Base-by-base conservation (phyloP, 2,797 vertebrate species). In the Brotula barbata region DNA sequence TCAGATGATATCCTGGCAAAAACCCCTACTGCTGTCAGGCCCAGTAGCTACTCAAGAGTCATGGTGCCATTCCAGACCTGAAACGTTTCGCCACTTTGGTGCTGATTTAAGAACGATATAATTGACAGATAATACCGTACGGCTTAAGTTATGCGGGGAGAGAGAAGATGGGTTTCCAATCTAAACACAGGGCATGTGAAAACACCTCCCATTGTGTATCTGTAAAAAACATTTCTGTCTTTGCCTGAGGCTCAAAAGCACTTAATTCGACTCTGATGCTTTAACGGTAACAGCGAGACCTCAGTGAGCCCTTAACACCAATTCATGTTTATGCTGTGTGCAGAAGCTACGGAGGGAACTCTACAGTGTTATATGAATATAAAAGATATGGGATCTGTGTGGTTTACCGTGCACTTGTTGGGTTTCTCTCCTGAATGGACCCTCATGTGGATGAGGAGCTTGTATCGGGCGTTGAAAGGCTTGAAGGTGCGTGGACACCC, bases 361-460 rank as follows among this genome's bases (percentile, higher is more conserved):
- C 3, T 61, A 17, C 39, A 23, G 33, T 36, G 19, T 44, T 3
- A 3, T 14, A 43, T 12, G 31, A 42, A 42, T 28, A 22, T 6
- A 49, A 50, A 58, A 10, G 6, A 40, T n/a, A n/a, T 4, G 25
- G 14, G 65, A 19, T 22, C 14, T 58, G 20, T 16, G n/a, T 72
- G 53, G 13, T 69, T 64, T 89, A 99, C 97, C 88, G 92, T 95
- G 88, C 97, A 99, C 83, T 96, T 98, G 91, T 99, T 98, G 7
- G 97, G 97, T 85, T 97, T 99, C 90, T 98, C 97, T 73, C 97
- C 97, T 0, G 97, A 98, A 84, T 99, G 97, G 73, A 99, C 93
- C 87, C 97, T 92, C 97, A 99, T 99, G 84, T 99, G 97, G 88
- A 98, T 99, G 9, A 99, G 91, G 72, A 99, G 92, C 85, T 99